These are phyloP conservation scores for Callorhinus ursinus DNA, from an alignment of 2,113 vertebrate genomes.

Conservation along the genomic window DNA sequence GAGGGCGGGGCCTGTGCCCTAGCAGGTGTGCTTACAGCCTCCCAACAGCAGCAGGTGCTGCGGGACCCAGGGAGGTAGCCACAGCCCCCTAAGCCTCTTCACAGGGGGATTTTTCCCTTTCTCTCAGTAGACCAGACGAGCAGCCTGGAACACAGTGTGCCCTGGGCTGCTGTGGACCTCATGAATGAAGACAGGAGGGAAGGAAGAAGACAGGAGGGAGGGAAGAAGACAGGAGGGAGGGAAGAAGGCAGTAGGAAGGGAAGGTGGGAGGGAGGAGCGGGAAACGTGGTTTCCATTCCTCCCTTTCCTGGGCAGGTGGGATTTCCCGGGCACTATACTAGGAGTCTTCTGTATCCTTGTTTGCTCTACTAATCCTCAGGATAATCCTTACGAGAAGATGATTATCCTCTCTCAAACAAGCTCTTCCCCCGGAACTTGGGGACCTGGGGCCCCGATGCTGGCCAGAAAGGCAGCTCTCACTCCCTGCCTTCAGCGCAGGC, in stretches of 20 bases:
- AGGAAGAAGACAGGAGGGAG: neutral
- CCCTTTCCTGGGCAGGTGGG: neutral
- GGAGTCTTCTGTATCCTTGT: neutral
- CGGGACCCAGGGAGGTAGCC: neutral
- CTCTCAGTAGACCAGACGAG: neutral
- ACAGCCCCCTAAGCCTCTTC: neutral
- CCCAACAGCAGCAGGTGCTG: neutral
- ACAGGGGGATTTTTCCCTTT: neutral
- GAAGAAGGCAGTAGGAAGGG: neutral
- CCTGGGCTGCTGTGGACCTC: neutral
- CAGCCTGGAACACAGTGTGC: neutral
- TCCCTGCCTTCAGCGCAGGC: neutral
- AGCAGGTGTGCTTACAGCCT: neutral
- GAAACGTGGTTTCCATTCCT: neutral
- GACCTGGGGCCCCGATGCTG: neutral
- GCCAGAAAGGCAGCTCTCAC: neutral
- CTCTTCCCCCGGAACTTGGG: neutral
- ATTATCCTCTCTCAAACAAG: neutral
- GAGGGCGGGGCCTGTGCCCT: neutral
- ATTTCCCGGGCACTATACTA: neutral
- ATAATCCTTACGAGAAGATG: neutral
- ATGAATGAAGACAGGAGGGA: neutral
- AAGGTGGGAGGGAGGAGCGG: neutral
- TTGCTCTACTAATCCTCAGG: neutral
- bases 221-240: neutral